These are phyloP conservation scores for Nomia melanderi DNA, from an alignment of 1,140 invertebrate genomes.

Conservation along the genomic window DNA sequence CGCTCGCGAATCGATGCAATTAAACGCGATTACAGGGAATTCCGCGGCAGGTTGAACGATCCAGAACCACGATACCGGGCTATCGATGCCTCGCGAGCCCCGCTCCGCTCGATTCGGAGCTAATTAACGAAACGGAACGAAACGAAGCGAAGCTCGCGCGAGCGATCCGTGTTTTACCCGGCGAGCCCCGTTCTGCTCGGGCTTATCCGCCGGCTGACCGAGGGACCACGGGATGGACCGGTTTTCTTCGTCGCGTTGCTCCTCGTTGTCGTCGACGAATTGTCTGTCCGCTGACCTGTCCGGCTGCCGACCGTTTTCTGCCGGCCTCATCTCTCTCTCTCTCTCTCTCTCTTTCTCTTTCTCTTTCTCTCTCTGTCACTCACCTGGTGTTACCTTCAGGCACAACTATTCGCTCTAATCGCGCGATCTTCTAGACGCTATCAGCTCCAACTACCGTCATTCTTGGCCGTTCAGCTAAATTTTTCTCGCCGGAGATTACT, in stretches of 20 bases:
- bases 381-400: neutral
- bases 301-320: conserved; percentile 1
- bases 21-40: conserved; percentile 34
- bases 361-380: neutral
- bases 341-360: neutral
- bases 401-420: neutral
- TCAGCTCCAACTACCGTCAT: neutral
- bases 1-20: conserved; percentile 22
- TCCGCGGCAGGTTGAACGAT: conserved; percentile 30
- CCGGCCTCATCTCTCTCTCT: neutral
- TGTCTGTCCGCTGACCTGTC: conserved; percentile 12
- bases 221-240: conserved; percentile 22
- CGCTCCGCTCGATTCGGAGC: conserved; percentile 68
- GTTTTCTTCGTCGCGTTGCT: conserved; percentile 32
- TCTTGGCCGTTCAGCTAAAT: too few species aligned
- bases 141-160: conserved; percentile 68
- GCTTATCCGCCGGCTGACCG: neutral
- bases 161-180: conserved; percentile 40
- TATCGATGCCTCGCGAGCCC: conserved; percentile 40
- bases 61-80: neutral
- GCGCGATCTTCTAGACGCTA: conserved; percentile 3
- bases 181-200: neutral
- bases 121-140: conserved; percentile 68
- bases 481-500: too few species aligned
- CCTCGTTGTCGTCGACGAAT: conserved; percentile 34